A percentile compares a stretch with the other conserved stretches of the same genome.
These are phyloP conservation scores for Catalaphyllia jardinei DNA, from an alignment of 64 coral and sea anemone species.

Conservation along the genomic window DNA sequence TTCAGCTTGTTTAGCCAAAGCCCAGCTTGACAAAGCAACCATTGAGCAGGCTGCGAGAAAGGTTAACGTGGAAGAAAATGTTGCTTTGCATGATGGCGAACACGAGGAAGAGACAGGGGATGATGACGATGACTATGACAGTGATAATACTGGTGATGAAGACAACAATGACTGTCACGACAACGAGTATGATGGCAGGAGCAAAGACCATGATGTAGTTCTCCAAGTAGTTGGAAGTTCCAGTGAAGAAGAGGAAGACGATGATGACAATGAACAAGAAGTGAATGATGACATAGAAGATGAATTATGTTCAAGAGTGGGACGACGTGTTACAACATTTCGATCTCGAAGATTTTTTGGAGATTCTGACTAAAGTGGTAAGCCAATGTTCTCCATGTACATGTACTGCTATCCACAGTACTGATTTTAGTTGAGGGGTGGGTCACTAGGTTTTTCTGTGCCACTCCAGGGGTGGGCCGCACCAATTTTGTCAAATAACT, in stretches of 20 bases:
- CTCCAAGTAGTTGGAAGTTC: slow-evolving; percentile 51
- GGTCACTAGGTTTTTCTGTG: too few species aligned
- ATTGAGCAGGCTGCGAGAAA: slow-evolving; percentile 4
- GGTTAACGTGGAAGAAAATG: slow-evolving; percentile 59
- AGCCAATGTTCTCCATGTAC: too few species aligned
- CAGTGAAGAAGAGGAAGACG: slow-evolving; percentile 45
- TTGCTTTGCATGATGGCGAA: too few species aligned
- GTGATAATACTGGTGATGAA: slow-evolving; percentile 49
- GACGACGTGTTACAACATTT: too few species aligned
- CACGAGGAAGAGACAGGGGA: slow-evolving; percentile 38
- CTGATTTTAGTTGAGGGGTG: too few species aligned
- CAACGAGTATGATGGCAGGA: slow-evolving; percentile 30
- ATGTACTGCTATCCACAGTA: too few species aligned
- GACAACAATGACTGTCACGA: slow-evolving; percentile 27
- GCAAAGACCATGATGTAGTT: slow-evolving; percentile 43
- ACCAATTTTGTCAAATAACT: too few species aligned
- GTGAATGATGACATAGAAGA: too few species aligned
- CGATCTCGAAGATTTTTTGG: too few species aligned
- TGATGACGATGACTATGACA: slow-evolving; percentile 47
- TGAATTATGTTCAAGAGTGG: too few species aligned
- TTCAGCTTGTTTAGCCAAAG: slow-evolving; percentile 55
- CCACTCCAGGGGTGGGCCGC: too few species aligned
- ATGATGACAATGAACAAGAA: slow-evolving; percentile 18
- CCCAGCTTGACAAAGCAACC: slow-evolving; percentile 52
- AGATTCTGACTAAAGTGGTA: too few species aligned